phyloP scores from a whole-genome alignment of 2,888 invertebrate species.

The Ischnura elegans region DNA sequence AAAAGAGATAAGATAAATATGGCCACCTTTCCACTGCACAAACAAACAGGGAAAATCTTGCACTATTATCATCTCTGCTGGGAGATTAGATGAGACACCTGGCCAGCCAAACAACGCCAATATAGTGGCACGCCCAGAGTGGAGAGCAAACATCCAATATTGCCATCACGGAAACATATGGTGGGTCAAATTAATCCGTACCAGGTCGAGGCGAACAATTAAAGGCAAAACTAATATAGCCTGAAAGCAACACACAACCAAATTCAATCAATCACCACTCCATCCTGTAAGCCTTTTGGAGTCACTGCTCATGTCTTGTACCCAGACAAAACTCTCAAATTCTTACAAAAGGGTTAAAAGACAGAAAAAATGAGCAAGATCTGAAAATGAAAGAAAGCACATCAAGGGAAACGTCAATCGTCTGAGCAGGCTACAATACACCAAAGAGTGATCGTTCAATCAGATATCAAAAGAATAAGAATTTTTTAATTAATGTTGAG shows the following conservation, averaged over 20 bases:
- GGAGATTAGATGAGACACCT: not conserved
- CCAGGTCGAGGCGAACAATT: not conserved
- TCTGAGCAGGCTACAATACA: too few relatives aligned
- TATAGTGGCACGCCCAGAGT: constrained; percentile 47
- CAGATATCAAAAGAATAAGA: too few relatives aligned
- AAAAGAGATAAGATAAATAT: not conserved
- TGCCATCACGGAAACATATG: not conserved
- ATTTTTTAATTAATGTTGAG: too few relatives aligned
- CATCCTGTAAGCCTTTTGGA: too few relatives aligned
- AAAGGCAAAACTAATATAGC: not conserved
- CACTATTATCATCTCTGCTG: constrained; percentile 22
- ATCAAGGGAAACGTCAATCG: too few relatives aligned
- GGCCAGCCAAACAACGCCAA: constrained; percentile 32
- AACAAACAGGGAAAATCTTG: constrained; percentile 11
- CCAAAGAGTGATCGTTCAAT: too few relatives aligned
- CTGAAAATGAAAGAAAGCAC: too few relatives aligned
- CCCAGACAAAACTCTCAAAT: too few relatives aligned
- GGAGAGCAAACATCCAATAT: constrained; percentile 52
- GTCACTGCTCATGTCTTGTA: too few relatives aligned
- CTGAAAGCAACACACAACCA: not conserved
- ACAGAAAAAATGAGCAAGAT: too few relatives aligned
- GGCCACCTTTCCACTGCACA: not conserved
- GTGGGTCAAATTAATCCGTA: not conserved
- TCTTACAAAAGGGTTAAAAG: too few relatives aligned
- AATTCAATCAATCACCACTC: too few relatives aligned